phyloP scores from a whole-genome alignment of 2,888 invertebrate species.

The Drosophila affinis region DNA sequence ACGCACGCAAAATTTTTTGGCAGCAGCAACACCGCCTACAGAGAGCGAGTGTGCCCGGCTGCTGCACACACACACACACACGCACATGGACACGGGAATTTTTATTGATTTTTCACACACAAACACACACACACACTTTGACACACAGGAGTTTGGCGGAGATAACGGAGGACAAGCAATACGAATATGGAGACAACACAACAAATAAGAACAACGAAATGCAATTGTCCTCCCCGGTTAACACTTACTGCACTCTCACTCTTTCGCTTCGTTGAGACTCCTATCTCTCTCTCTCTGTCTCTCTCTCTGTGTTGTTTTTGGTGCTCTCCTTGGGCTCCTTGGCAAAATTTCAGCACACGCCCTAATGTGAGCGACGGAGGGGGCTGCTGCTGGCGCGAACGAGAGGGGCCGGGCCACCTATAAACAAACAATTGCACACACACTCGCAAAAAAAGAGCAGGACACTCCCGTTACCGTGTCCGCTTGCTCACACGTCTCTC shows the following conservation, averaged over 20 bases:
- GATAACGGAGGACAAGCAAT: constrained; percentile 7
- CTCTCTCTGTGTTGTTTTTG: background rate
- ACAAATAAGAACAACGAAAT: constrained; percentile 1
- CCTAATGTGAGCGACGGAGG: background rate
- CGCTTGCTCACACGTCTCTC: background rate
- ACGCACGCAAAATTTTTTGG: constrained; percentile 8
- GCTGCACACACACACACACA: constrained; percentile 42
- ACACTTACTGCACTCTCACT: constrained; percentile 1
- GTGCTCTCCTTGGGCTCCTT: background rate
- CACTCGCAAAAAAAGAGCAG: background rate
- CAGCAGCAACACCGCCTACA: constrained; percentile 15
- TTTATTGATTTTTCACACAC: constrained; percentile 46
- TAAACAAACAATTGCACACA: background rate
- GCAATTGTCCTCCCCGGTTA: background rate
- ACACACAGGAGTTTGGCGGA: constrained; percentile 12
- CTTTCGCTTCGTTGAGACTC: background rate
- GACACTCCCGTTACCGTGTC: background rate
- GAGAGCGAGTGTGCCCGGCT: constrained; percentile 32
- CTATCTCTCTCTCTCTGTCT: background rate
- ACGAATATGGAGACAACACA: constrained; percentile 23
- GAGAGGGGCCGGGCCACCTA: background rate
- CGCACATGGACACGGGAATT: constrained; percentile 26
- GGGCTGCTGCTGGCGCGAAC: background rate
- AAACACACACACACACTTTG: constrained; percentile 3
- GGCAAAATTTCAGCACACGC: background rate